Conservation (phyloP, 2,888 invertebrate species). For the Drosophila kuntzei region DNA sequence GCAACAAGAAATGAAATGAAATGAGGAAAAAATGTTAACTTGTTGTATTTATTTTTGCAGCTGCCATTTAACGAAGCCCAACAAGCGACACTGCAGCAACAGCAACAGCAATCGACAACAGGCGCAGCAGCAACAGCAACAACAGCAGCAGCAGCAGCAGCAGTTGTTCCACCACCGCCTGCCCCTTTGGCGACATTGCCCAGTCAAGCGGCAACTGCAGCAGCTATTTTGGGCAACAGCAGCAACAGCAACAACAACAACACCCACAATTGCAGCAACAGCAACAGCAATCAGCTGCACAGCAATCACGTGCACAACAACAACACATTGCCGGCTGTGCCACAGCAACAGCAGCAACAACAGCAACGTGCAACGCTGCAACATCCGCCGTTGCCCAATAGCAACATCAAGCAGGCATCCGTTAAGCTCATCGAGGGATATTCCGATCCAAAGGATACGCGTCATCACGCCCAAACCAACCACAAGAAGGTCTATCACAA, state of each 20-base stretch:
- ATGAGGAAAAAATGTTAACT: constrained; percentile 36
- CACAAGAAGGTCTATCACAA: constrained; percentile 85
- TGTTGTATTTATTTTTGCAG: constrained; percentile 46
- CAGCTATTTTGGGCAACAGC: constrained; percentile 57
- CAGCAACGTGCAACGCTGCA: constrained; percentile 67
- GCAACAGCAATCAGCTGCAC: constrained; percentile 40
- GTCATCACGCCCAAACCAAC: constrained; percentile 57
- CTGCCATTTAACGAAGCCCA: constrained; percentile 79
- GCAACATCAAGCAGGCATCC: constrained; percentile 83
- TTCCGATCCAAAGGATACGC: constrained; percentile 85
- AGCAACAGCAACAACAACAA: constrained; percentile 50
- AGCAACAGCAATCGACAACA: constrained; percentile 47
- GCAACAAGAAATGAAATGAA: constrained; percentile 10
- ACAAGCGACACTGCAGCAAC: constrained; percentile 70
- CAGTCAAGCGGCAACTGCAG: constrained; percentile 58
- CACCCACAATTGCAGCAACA: constrained; percentile 33
- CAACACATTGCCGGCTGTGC: constrained; percentile 64
- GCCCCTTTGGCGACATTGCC: constrained; percentile 77
- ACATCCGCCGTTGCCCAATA: constrained; percentile 79
- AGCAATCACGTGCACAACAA: constrained; percentile 67
- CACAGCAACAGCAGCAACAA: constrained; percentile 59
- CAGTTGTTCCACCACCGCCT: constrained; percentile 71
- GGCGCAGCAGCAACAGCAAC: constrained; percentile 38
- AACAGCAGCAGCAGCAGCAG: constrained; percentile 54
- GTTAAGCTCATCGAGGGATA: constrained; percentile 85